phyloP scores from a whole-genome alignment of 2,113 vertebrate genomes.

The Ciconia maguari region DNA sequence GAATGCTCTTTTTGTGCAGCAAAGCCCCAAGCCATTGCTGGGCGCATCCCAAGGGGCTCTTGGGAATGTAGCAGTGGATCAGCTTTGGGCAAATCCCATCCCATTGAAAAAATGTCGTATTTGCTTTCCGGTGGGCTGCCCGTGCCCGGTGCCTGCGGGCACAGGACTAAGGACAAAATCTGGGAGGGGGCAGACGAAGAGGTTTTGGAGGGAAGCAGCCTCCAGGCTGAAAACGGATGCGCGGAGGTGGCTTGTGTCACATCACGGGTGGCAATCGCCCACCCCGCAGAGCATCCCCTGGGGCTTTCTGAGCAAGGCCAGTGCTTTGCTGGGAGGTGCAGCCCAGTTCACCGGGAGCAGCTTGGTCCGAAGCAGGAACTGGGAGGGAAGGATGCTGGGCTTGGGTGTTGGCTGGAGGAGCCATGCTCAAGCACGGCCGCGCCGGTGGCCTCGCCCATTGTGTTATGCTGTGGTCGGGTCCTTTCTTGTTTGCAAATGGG shows the following conservation, averaged over 20 bases:
- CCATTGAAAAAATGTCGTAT: rapidly evolving
- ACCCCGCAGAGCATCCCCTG: background rate
- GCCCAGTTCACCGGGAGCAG: rapidly evolving
- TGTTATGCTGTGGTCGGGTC: rapidly evolving
- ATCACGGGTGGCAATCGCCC: rapidly evolving
- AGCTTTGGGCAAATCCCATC: background rate
- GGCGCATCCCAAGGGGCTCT: background rate
- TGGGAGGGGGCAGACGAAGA: too few relatives aligned
- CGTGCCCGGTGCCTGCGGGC: rapidly evolving
- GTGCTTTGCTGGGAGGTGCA: background rate
- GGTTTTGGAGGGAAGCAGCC: background rate
- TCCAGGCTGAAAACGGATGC: rapidly evolving
- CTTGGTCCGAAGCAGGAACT: background rate
- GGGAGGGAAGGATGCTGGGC: background rate
- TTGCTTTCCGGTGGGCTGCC: background rate
- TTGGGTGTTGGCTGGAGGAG: background rate
- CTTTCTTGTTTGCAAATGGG: background rate
- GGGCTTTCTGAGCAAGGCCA: background rate
- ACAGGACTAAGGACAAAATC: too few relatives aligned
- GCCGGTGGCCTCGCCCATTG: rapidly evolving
- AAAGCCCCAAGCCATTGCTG: background rate
- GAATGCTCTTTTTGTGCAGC: background rate
- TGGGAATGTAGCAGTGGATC: background rate
- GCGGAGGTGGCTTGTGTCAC: rapidly evolving
- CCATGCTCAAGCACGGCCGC: rapidly evolving